Base-by-base conservation (phyloP, 2,113 vertebrate species). In the Nesogale talazaci region DNA sequence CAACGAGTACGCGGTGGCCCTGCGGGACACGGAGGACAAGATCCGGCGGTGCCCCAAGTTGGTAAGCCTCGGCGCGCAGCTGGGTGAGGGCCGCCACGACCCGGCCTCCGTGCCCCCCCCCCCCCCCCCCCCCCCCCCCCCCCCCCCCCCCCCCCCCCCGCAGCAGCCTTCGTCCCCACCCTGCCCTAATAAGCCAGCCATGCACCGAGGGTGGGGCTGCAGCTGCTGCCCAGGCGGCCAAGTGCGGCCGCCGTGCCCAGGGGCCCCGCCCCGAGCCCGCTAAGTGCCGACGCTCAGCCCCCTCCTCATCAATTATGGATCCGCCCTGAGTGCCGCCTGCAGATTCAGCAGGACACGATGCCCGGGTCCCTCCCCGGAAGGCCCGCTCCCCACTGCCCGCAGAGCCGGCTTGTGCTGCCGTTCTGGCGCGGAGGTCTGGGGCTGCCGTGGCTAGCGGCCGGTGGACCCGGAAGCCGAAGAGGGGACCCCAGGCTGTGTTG, bases 11-110 rank as follows among this genome's bases (percentile, higher is more conserved):
- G 99, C 99, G 0, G 95, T 99, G 89, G 99, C 99, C 0, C 97
- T 99, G 96, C 99, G 99, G 96, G 99, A 99, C 97, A 99, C 99
- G 0, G 99, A 99, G 76, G 99, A 99, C 97, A 99, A 99, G 97
- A 99, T 99, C 40, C 98, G 97, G 42, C 98, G 99, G 56, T 99
- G 99, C 74, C 99, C 99, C 1, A 93, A 97, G 90, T 96, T 97
- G 96, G 99, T 99, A 95, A 98, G 98, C 36, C 67, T 16, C 29
- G 56, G 1, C 6, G 2, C 31, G 72, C 42, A 56, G 67, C 56
- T 2, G 29, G 78, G 61, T 65, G 9, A 22, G 63, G n/a, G 29
- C 36, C 40, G 8, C 31, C 69, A 56, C 29, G 16, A 23, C 34
- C 52, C 63, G 59, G 22, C 70, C 56, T 78, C 70, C n/a, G n/a